Conservation (phyloP, 2,797 vertebrate species). For the Macropus fuliginosus region DNA sequence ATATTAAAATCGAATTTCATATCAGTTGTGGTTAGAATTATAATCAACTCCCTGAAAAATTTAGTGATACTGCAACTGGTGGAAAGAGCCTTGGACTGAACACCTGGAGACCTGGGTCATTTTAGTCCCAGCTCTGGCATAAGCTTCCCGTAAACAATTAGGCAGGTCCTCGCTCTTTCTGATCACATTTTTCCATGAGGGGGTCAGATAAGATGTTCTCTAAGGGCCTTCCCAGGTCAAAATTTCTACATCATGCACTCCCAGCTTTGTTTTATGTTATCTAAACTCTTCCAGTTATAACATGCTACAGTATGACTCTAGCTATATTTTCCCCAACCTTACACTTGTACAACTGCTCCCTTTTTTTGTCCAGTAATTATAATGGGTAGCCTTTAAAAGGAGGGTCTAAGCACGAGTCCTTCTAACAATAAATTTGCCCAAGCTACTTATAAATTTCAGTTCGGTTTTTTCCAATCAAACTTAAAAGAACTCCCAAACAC, state of each 20-base stretch:
- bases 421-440: neutral
- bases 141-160: neutral
- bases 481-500: neutral
- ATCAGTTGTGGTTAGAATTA: constrained; percentile 36
- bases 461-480: neutral
- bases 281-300: neutral
- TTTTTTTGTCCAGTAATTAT: neutral
- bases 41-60: constrained; percentile 39
- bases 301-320: neutral
- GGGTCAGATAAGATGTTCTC: neutral
- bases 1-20: constrained; percentile 30
- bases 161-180: neutral
- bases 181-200: neutral
- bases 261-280: neutral
- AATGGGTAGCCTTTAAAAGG: neutral
- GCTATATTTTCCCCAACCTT: neutral
- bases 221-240: neutral
- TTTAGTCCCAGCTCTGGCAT: neutral
- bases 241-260: neutral
- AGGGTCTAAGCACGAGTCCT: neutral
- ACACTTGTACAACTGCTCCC: neutral
- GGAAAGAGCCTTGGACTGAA: neutral
- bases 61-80: neutral
- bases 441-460: neutral
- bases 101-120: neutral